Evolutionary conservation across 2,888 invertebrate genomes (phyloP), one percentile per base, ranked within the genome.

Genomic region (Leptopilina drosophilae): DNA sequence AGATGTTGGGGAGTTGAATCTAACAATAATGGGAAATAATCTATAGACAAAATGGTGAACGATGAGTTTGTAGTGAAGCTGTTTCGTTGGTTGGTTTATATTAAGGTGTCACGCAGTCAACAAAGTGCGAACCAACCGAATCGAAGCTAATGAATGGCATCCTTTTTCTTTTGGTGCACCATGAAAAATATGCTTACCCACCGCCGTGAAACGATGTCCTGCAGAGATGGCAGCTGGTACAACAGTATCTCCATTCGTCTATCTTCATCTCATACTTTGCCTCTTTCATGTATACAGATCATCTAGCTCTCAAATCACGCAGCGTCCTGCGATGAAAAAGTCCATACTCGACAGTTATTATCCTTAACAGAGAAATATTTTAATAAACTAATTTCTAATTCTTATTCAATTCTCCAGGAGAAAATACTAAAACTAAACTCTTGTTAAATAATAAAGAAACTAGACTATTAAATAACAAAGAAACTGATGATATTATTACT

Each of bases 101-200:
- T 90, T 90, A 89, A 90, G 90, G 91, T 90, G 91, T 91, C 89
- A 90, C 89, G 88, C 88, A 87, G 87, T 83, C 89, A 91, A 91
- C 91, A 91, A 91, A 90, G 91, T 91, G 91, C 90, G 91, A 91
- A 91, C 91, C 89, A 90, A 91, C 91, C 90, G 86, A 90, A 88
- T 87, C 89, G 86, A 85, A 87, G 86, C 90, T 91, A 91, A 91
- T 91, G 91, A 91, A 91, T 91, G 89, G 89, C 88, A 87, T 88
- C 87, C 88, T 87, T 88, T 88, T 89, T 87, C 89, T 87, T 88
- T 86, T 81, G 69, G 87, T 86, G 83, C 85, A 76, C 87, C 87
- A 87, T 90, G 91, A 91, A 91, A 91, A 91, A 91, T 91, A 49
- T 91, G 90, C 77, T 78, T 81, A 80, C 78, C 79, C 79, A 82